Evolutionary conservation across 2,888 invertebrate species (phyloP).

Genomic region (Drosophila fungiperda): DNA sequence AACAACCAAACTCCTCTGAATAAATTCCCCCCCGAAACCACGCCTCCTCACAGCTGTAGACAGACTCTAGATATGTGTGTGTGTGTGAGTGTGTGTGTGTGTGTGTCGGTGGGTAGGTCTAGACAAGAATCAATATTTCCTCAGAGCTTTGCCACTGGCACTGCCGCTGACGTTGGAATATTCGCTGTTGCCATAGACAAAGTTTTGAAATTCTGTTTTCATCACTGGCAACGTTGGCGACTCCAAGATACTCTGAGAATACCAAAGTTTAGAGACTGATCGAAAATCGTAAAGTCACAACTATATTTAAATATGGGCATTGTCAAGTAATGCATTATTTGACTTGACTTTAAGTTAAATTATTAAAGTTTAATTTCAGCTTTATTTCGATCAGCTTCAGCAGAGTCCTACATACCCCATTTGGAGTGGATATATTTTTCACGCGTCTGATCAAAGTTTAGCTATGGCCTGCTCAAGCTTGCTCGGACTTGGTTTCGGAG

Average conservation of each 20-base stretch:
- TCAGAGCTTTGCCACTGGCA: conserved; percentile 42
- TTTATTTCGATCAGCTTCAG: neutral
- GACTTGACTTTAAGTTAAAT: neutral
- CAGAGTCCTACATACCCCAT: conserved; percentile 1
- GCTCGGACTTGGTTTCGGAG: neutral
- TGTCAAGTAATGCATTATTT: neutral
- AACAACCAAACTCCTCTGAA: conserved; percentile 7
- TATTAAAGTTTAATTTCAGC: neutral
- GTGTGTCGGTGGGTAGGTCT: neutral
- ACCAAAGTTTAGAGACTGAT: neutral
- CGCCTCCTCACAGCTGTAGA: neutral
- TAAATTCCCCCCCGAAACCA: neutral
- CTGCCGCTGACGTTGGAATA: conserved; percentile 7
- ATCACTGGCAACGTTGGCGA: conserved; percentile 31
- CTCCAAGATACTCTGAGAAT: conserved; percentile 17
- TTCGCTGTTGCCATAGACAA: conserved; percentile 51
- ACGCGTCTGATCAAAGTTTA: neutral
- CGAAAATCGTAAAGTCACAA: neutral
- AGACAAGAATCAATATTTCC: conserved; percentile 75
- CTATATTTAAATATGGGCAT: neutral
- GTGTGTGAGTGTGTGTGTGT: neutral
- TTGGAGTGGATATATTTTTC: neutral
- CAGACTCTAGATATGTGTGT: conserved; percentile 11
- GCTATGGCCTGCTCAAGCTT: conserved; percentile 9
- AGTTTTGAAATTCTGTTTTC: conserved; percentile 70